Evolutionary conservation across 2,113 vertebrate species (phyloP), one percentile per base, ranked within the genome.

Genomic region (Mirounga angustirostris): DNA sequence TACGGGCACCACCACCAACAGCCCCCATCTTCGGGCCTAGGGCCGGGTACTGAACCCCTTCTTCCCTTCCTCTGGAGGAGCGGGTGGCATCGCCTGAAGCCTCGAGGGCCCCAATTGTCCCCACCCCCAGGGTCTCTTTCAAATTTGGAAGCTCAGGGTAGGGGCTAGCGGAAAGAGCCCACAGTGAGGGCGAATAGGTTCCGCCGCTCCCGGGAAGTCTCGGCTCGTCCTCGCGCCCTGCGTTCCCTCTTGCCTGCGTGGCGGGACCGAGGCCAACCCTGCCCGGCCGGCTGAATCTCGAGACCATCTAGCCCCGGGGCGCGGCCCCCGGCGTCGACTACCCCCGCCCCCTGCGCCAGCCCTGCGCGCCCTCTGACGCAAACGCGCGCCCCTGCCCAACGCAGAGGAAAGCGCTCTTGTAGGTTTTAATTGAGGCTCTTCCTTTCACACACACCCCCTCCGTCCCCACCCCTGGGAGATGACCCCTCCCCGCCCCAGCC

Each of bases 331-430:
- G 71, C 43, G 59, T 74, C n/a, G 2, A 56, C 86, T 73, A 14
- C 96, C 74, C 74, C 97, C 93, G 50, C 92, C 97, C 28, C 36
- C 12, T 22, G 58, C 59, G 30, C 95, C 97, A 89, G 79, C 96
- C 96, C 84, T 7, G 88, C 97, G 81, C 97, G 94, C 95, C 97
- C 97, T 97, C 98, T 97, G 98, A 98, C 98, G 98, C 98, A 98
- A 95, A 98, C 59, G 94, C 96, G 89, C 97, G 96, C 97, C 96
- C 89, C 96, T 93, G 95, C 96, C 89, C 67, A 15, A 67, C 16
- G 50, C 83, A 0, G 26, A 28, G 83, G 59, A 79, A 46, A 94
- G 89, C 61, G 74, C 82, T 86, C 95, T 7, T 2, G 89, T 84
- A 46, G 79, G 92, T 87, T 97, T 96, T 96, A 97, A 98, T 96